Conservation (phyloP, 2,888 invertebrate species). For the Taphrorychus bicolor region DNA sequence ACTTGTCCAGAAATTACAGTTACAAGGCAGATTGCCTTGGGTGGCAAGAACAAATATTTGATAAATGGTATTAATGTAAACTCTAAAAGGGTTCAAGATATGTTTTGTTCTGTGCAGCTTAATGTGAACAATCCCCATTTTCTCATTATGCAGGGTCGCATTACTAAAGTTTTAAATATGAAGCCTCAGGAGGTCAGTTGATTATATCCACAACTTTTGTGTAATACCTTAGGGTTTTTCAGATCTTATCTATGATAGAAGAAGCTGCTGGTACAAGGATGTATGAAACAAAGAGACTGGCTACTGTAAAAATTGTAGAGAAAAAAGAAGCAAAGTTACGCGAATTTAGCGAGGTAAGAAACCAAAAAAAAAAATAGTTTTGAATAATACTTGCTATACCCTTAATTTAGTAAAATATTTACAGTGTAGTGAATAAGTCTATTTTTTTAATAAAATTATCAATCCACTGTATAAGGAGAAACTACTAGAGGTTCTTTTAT, state of each 20-base stretch:
- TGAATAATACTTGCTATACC: too few relatives aligned
- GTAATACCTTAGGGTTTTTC: constrained; percentile 19
- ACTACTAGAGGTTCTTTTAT: too few relatives aligned
- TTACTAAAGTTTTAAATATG: constrained; percentile 99
- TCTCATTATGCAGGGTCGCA: constrained; percentile 98
- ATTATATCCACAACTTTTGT: background rate
- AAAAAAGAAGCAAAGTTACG: constrained; percentile 91
- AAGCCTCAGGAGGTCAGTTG: constrained; percentile 87
- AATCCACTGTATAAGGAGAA: background rate
- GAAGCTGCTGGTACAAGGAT: constrained; percentile 98
- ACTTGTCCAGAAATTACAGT: constrained; percentile 90
- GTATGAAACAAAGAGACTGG: constrained; percentile 93
- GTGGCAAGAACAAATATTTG: constrained; percentile 89
- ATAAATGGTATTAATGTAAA: constrained; percentile 92
- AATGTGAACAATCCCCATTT: constrained; percentile 99
- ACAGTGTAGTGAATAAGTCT: too few relatives aligned
- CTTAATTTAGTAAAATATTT: too few relatives aligned
- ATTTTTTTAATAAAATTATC: background rate
- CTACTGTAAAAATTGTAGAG: constrained; percentile 84
- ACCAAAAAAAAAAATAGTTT: too few relatives aligned
- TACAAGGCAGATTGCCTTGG: constrained; percentile 88
- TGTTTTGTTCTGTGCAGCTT: constrained; percentile 95
- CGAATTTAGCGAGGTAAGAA: constrained; percentile 69
- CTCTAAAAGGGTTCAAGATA: constrained; percentile 89
- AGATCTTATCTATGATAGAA: constrained; percentile 96